phyloP scores from a whole-genome alignment of 2,113 vertebrate genomes.

The Coryphaenoides rupestris region DNA sequence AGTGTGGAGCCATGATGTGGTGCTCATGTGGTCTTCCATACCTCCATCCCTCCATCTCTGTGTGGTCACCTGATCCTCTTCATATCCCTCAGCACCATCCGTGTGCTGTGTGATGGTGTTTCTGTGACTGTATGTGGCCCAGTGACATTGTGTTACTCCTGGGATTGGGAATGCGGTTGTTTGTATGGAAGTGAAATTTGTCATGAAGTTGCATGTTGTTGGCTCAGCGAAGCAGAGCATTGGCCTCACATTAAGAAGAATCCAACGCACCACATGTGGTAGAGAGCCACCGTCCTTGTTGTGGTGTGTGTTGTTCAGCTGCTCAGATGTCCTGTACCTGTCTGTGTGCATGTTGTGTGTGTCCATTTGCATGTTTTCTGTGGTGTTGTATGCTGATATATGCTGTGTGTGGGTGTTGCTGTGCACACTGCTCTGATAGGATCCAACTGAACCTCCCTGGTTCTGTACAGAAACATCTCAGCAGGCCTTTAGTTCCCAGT shows the following conservation, averaged over 20 bases:
- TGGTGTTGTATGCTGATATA: constrained; percentile 8
- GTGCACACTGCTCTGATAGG: constrained; percentile 47
- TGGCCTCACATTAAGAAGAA: too few relatives aligned
- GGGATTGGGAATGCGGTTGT: too few relatives aligned
- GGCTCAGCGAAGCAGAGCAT: too few relatives aligned
- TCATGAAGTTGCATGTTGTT: too few relatives aligned
- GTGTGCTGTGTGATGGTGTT: background rate
- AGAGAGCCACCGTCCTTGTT: constrained; percentile 1
- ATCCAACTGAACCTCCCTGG: too few relatives aligned
- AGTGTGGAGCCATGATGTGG: constrained; percentile 34
- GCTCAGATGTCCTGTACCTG: background rate
- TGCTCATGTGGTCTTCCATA: constrained; percentile 16
- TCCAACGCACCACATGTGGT: too few relatives aligned
- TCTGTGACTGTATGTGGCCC: background rate
- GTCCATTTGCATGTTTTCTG: constrained; percentile 59
- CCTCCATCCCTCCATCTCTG: constrained; percentile 15
- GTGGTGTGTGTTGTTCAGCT: background rate
- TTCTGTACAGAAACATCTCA: too few relatives aligned
- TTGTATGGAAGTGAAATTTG: too few relatives aligned
- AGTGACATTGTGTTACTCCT: constrained; percentile 15
- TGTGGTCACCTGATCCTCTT: constrained; percentile 15
- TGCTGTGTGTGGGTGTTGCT: constrained; percentile 41
- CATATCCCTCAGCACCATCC: constrained; percentile 3
- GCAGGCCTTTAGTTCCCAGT: too few relatives aligned
- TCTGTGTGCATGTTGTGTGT: constrained; percentile 35